Conservation (phyloP, 2,113 vertebrate species). For the Pygoscelis adeliae region DNA sequence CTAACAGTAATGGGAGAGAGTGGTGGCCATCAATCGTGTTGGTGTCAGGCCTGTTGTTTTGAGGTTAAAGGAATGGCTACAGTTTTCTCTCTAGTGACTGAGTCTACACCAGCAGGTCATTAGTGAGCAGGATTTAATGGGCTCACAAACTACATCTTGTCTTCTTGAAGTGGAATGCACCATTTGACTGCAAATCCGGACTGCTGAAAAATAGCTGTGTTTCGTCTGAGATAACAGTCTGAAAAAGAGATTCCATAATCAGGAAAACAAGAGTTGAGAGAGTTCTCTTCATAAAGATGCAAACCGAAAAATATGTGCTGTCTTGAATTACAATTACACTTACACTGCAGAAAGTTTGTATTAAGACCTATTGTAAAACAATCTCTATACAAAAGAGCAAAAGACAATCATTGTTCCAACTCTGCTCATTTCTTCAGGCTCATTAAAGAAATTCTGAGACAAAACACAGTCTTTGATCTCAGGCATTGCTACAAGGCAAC, state of each 20-base stretch:
- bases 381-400: not conserved
- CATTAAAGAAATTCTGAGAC: conserved; percentile 30
- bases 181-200: not conserved
- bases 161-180: not conserved
- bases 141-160: not conserved
- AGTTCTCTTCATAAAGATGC: not conserved
- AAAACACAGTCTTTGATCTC: conserved; percentile 38
- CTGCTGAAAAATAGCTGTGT: conserved; percentile 1
- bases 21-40: not conserved
- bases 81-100: not conserved
- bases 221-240: not conserved
- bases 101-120: not conserved
- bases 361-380: not conserved
- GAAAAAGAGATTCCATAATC: not conserved
- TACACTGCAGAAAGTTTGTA: not conserved
- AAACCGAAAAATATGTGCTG: not conserved
- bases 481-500: conserved; percentile 59
- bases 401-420: not conserved
- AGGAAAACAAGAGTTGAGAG: not conserved
- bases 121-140: not conserved
- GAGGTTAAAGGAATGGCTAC: not conserved
- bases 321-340: not conserved
- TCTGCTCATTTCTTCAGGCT: not conserved
- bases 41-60: not conserved
- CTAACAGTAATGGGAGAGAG: not conserved